These are phyloP conservation scores for Tolmerus cingulatus DNA, from an alignment of 2,888 invertebrate genomes.

Conservation along the genomic window DNA sequence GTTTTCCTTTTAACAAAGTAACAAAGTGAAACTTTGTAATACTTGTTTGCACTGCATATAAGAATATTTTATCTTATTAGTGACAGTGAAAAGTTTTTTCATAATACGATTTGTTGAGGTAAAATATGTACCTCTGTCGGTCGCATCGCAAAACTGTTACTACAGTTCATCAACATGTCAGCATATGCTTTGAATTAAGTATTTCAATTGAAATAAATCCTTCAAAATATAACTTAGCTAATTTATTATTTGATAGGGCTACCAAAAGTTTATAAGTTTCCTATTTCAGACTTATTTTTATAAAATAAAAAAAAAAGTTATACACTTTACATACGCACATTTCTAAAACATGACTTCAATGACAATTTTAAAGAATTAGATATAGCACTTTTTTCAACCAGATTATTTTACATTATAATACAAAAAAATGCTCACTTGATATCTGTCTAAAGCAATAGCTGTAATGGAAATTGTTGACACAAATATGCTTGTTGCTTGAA, in stretches of 20 bases:
- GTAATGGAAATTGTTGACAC: constrained; percentile 94
- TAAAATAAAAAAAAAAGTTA: too few relatives aligned
- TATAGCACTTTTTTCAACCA: too few relatives aligned
- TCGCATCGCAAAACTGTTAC: too few relatives aligned
- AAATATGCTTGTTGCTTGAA: constrained; percentile 90
- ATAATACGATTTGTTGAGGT: neutral
- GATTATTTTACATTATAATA: neutral
- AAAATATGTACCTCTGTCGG: neutral
- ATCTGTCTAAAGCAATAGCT: constrained; percentile 86
- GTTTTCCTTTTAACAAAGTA: neutral
- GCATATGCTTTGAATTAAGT: neutral
- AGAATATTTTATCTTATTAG: too few relatives aligned
- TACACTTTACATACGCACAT: too few relatives aligned
- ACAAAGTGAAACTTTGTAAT: neutral
- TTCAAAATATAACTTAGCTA: neutral
- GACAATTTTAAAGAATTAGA: neutral
- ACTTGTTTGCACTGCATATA: neutral
- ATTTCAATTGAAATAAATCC: neutral
- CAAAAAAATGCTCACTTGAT: constrained; percentile 69
- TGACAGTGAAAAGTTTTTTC: too few relatives aligned
- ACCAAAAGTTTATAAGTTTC: too few relatives aligned
- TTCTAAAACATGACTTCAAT: too few relatives aligned
- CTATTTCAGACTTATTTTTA: too few relatives aligned
- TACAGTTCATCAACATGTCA: neutral
- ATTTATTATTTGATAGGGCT: neutral